Percentiles rank a stretch among this genome's conserved stretches.
These are phyloP conservation scores for Camptogramma bilineatum DNA, from an alignment of 2,888 invertebrate species.

Conservation along the genomic window DNA sequence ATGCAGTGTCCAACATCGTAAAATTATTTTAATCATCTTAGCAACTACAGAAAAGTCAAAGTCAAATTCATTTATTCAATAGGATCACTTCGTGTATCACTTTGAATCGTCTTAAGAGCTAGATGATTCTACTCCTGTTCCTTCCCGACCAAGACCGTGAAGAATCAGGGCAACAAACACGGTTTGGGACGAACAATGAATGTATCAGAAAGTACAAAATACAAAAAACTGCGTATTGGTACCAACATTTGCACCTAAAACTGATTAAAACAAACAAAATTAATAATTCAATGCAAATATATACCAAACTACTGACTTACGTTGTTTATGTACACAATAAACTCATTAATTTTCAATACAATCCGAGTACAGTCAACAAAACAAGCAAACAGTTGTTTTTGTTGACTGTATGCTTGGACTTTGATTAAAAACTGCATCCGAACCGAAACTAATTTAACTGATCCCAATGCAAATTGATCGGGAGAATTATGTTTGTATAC, in stretches of 20 bases:
- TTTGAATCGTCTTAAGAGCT: too few species aligned
- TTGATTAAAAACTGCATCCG: slow-evolving; percentile 29
- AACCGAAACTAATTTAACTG: slow-evolving; percentile 27
- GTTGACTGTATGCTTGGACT: slow-evolving; percentile 15
- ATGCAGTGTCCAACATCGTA: too few species aligned
- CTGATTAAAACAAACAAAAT: slow-evolving; percentile 4
- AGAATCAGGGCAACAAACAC: too few species aligned
- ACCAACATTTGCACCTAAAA: neutral
- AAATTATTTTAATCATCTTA: too few species aligned
- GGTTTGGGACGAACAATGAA: too few species aligned
- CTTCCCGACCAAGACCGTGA: too few species aligned
- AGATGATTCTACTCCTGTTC: too few species aligned
- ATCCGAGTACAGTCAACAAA: slow-evolving; percentile 20
- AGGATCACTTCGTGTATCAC: too few species aligned
- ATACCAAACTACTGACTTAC: slow-evolving; percentile 1
- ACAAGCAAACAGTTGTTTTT: slow-evolving; percentile 28
- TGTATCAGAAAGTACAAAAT: too few species aligned
- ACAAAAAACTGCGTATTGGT: too few species aligned
- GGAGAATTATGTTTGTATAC: slow-evolving; percentile 18
- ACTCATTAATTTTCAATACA: slow-evolving; percentile 34
- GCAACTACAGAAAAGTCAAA: too few species aligned
- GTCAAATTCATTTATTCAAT: too few species aligned
- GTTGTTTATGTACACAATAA: slow-evolving; percentile 22
- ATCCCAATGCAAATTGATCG: slow-evolving; percentile 22
- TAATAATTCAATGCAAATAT: slow-evolving; percentile 5